These are phyloP conservation scores for Corythornis madagascariensis DNA, from an alignment of 2,113 vertebrate genomes.

Conservation along the genomic window DNA sequence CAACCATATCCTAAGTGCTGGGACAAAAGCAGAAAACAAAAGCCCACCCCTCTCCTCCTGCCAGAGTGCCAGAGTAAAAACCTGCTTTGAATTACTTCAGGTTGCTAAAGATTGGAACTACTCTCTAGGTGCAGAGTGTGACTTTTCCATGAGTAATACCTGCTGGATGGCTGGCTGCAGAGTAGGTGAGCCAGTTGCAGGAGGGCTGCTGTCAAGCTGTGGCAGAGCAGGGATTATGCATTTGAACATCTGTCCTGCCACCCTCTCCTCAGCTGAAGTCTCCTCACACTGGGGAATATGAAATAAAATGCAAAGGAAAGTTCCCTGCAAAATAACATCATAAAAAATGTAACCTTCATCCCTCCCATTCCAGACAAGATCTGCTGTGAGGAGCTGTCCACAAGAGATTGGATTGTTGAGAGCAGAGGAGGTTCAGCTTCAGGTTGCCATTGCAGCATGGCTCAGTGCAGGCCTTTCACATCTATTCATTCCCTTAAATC, in stretches of 20 bases:
- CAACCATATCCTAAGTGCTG: not conserved
- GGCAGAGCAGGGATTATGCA: not conserved
- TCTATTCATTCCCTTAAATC: constrained; percentile 74
- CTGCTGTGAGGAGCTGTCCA: not conserved
- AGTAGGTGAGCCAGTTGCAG: not conserved
- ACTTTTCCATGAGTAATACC: not conserved
- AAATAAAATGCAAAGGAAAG: not conserved
- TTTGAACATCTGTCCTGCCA: not conserved
- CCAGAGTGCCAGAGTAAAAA: not conserved
- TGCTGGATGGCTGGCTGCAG: not conserved
- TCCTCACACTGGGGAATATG: not conserved
- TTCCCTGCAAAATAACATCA: not conserved
- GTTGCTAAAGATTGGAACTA: not conserved
- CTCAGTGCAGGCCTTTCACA: constrained; percentile 63
- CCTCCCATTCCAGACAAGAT: not conserved
- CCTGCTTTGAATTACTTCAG: not conserved
- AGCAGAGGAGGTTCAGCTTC: not conserved
- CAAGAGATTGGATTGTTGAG: not conserved
- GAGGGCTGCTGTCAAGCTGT: not conserved
- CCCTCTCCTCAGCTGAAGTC: not conserved
- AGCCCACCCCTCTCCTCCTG: not conserved
- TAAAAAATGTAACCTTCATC: not conserved
- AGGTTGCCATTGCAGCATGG: constrained; percentile 46
- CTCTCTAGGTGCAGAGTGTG: not conserved
- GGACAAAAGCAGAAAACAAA: not conserved